Evolutionary conservation across 2,113 vertebrate species (phyloP).

Genomic region (Oncorhynchus nerka): DNA sequence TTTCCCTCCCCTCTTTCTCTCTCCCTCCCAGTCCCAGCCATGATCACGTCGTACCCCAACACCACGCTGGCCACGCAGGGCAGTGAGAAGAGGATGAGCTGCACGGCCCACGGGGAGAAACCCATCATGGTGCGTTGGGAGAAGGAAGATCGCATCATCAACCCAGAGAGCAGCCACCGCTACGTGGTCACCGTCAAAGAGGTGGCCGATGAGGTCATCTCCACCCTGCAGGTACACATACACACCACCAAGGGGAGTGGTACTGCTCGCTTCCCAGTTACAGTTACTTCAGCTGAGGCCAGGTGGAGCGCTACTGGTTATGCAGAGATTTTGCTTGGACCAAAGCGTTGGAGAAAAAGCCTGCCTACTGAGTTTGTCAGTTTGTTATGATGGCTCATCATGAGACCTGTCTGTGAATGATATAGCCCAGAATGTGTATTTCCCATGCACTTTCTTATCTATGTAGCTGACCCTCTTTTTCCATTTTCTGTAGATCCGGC

Average conservation of each 20-base stretch:
- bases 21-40: constrained; percentile 84
- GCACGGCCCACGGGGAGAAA: constrained; percentile 92
- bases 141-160: constrained; percentile 96
- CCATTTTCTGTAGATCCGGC: constrained; percentile 81
- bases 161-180: constrained; percentile 94
- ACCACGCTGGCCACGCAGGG: constrained; percentile 96
- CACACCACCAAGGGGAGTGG: not conserved
- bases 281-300: not conserved
- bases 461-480: constrained; percentile 1
- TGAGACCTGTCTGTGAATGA: not conserved
- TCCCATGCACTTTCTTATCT: not conserved
- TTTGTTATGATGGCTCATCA: no score
- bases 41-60: constrained; percentile 98
- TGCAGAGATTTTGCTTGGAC: no score
- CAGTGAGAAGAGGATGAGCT: constrained; percentile 97
- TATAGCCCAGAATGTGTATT: not conserved
- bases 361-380: not conserved
- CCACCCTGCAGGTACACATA: constrained; percentile 85
- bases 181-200: constrained; percentile 95
- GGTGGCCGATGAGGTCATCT: constrained; percentile 92
- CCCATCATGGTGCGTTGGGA: constrained; percentile 99
- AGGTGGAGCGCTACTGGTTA: not conserved
- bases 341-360: not conserved
- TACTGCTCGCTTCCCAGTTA: not conserved
- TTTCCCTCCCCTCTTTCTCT: not conserved